Percentiles rank a stretch among this genome's conserved stretches.
Evolutionary conservation across 2,888 invertebrate species (phyloP).

Genomic region (Protodeltote pygarga): DNA sequence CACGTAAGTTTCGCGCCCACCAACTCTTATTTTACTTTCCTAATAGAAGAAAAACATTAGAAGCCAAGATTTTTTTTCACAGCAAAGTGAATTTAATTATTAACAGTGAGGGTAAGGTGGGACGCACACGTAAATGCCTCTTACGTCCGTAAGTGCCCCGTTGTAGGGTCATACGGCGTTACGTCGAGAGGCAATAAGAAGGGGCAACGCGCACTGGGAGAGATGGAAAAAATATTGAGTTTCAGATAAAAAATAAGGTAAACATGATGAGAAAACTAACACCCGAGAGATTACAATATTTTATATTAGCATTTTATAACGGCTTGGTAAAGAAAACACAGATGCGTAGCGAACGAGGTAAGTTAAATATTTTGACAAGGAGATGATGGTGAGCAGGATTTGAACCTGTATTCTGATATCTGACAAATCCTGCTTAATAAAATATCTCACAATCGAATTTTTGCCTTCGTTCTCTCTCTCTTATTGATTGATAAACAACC

Average conservation of each 20-base stretch:
- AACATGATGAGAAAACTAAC: too few relatives aligned
- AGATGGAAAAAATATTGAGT: neutral
- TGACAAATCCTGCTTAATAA: too few relatives aligned
- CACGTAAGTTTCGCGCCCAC: neutral
- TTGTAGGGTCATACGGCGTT: constrained; percentile 37
- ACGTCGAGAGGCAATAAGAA: constrained; percentile 30
- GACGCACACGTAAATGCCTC: constrained; percentile 46
- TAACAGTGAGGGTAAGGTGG: constrained; percentile 41
- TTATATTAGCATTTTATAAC: too few relatives aligned
- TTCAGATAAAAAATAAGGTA: neutral
- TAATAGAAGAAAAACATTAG: constrained; percentile 31
- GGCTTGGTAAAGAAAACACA: too few relatives aligned
- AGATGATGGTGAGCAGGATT: too few relatives aligned
- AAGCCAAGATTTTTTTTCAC: constrained; percentile 38
- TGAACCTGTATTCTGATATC: too few relatives aligned
- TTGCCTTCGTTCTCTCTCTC: too few relatives aligned
- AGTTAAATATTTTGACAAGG: too few relatives aligned
- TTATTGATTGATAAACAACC: too few relatives aligned
- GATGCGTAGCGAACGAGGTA: too few relatives aligned
- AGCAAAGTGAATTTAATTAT: constrained; percentile 49
- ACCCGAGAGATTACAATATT: too few relatives aligned
- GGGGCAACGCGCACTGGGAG: constrained; percentile 22
- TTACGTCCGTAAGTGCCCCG: constrained; percentile 48
- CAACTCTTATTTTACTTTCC: neutral
- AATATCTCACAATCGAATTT: too few relatives aligned